Percentiles rank a stretch among this genome's conserved stretches.
Conservation (phyloP, 1,140 invertebrate species). For the Eueides isabella region DNA sequence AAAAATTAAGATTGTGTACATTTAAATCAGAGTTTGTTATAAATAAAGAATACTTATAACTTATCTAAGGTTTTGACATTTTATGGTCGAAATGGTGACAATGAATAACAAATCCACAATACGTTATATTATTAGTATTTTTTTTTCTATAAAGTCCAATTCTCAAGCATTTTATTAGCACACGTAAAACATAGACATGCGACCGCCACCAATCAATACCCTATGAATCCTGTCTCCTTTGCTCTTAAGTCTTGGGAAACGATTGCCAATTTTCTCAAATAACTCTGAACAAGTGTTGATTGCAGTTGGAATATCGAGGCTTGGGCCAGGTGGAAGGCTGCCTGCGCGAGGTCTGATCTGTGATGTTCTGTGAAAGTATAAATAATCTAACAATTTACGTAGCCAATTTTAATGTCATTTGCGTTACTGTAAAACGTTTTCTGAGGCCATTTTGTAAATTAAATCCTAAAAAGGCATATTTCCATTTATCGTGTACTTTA, state of each 20-base stretch:
- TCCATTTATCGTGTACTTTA: background rate
- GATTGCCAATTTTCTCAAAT: constrained; percentile 83
- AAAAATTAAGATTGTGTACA: no score
- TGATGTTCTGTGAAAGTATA: constrained; percentile 45
- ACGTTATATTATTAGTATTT: background rate
- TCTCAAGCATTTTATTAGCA: constrained; percentile 15
- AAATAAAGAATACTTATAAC: no score
- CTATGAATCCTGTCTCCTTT: constrained; percentile 83
- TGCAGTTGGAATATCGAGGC: constrained; percentile 48
- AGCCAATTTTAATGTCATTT: no score
- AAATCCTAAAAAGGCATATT: no score
- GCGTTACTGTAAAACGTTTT: no score
- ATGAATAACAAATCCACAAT: no score
- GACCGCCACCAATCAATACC: constrained; percentile 74
- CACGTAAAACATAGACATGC: constrained; percentile 34
- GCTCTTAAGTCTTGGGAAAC: constrained; percentile 80
- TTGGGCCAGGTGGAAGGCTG: constrained; percentile 56
- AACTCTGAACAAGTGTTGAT: constrained; percentile 73
- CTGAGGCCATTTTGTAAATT: no score
- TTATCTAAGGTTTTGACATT: no score
- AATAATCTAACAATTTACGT: no score
- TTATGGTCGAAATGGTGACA: no score
- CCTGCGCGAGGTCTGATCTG: constrained; percentile 60
- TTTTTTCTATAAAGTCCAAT: background rate
- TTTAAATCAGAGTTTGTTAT: no score